Conservation (phyloP, 1,140 invertebrate species). For the Trichogramma pretiosum region DNA sequence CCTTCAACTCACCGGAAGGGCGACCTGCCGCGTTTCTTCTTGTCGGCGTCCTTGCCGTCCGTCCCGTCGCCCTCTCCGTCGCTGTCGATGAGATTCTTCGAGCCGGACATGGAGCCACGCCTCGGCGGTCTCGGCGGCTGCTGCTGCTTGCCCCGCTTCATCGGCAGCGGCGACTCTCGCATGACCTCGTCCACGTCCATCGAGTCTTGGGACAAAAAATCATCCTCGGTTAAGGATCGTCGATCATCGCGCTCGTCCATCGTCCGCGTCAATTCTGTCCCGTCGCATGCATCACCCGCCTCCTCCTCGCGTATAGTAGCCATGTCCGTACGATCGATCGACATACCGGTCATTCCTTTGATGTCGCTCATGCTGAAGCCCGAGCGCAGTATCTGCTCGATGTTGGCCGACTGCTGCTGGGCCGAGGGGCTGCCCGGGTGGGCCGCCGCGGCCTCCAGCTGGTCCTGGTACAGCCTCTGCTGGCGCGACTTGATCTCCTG, state of each 20-base stretch:
- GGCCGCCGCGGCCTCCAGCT: too few species aligned
- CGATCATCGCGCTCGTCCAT: too few species aligned
- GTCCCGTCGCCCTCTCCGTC: constrained; percentile 58
- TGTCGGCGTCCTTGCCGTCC: constrained; percentile 57
- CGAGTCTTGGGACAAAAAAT: too few species aligned
- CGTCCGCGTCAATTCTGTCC: too few species aligned
- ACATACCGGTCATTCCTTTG: constrained; percentile 56
- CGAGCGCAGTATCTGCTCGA: constrained; percentile 86
- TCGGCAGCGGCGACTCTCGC: constrained; percentile 42
- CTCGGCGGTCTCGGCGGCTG: constrained; percentile 63
- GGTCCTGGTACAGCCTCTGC: constrained; percentile 63
- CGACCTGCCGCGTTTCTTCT: constrained; percentile 78
- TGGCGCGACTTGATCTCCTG: constrained; percentile 81
- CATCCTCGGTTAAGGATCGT: too few species aligned
- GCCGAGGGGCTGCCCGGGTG: too few species aligned
- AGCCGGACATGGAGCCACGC: constrained; percentile 55
- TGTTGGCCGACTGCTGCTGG: constrained; percentile 60
- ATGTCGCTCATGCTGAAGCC: constrained; percentile 91
- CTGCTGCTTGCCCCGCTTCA: constrained; percentile 48
- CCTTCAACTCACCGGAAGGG: constrained; percentile 67
- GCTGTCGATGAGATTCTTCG: constrained; percentile 58
- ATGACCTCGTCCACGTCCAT: constrained; percentile 63
- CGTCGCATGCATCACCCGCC: too few species aligned
- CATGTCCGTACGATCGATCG: too few species aligned
- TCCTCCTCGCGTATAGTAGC: too few species aligned